Percentiles rank a stretch among this genome's conserved stretches.
These are phyloP conservation scores for Protobothrops flavoviridis DNA, from an alignment of 2,113 vertebrate species.

Conservation along the genomic window DNA sequence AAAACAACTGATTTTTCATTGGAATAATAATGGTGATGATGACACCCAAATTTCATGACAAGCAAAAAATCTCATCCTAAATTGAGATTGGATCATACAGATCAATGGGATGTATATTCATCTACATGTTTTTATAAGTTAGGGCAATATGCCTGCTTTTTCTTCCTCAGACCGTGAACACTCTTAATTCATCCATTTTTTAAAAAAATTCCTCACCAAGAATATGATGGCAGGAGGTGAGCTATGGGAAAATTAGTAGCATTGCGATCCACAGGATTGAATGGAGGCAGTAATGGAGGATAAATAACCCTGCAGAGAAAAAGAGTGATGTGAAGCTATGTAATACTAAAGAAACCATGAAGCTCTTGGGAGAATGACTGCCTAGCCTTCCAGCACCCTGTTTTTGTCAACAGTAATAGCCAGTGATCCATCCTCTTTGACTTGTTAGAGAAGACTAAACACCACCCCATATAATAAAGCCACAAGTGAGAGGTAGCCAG, in stretches of 20 bases:
- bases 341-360: background rate
- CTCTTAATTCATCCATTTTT: background rate
- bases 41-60: background rate
- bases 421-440: background rate
- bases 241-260: background rate
- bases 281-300: background rate
- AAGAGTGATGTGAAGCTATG: background rate
- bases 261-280: background rate
- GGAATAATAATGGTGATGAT: background rate
- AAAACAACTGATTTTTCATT: background rate
- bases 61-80: background rate
- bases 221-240: background rate
- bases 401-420: background rate
- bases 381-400: background rate
- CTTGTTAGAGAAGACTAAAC: background rate
- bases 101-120: conserved; percentile 8
- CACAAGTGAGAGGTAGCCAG: background rate
- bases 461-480: background rate
- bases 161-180: background rate
- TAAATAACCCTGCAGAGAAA: background rate
- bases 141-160: background rate
- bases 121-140: background rate
- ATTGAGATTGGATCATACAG: background rate
- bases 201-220: background rate
- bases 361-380: background rate